Base-by-base conservation (phyloP, 2,797 vertebrate genomes). In the Holocentrus rufus region DNA sequence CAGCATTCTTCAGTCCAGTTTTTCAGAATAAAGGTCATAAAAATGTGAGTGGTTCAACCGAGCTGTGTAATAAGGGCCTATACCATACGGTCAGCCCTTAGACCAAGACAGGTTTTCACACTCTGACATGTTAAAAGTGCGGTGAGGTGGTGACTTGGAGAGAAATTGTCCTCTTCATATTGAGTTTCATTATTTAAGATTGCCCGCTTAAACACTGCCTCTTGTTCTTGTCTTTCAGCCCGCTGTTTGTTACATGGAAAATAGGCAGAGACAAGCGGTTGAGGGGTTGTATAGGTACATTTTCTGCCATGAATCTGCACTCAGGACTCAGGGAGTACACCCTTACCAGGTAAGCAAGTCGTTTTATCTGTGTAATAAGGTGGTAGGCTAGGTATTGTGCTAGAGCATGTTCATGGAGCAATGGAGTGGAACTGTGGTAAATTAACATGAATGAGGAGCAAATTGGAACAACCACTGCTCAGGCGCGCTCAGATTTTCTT, bases 241-340 rank as follows among this genome's bases (percentile, higher is more conserved):
- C 98, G 73, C 96, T 99, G 94, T 99, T 99, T 95, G 98, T 99
- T 95, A 99, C 98, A 57, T 99, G 98, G 98, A 99, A 99, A 95
- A 98, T 98, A 83, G 98, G 98, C 91, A 96, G 98, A 93, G 98
- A 99, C 94, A 99, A 99, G 88, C 96, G 98, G 94, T 95, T 99
- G 93, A 95, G 98, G 94, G 98, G 98, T 95, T 99, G 98, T 95
- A 99, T 99, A 97, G 98, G 98, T 97, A 99, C 98, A 94, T 99
- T 99, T 98, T 99, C 98, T 87, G 98, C 98, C 96, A 99, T 99
- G 98, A 99, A 98, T 95, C 97, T 99, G 95, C 98, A 99, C 95
- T 99, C 98, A 97, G 98, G 98, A 98, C 98, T 99, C 98, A 99
- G 98, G 98, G 98, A 99, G 95, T 99, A 99, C 97, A 99, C 98